Percentiles rank a stretch among this genome's conserved stretches.
Evolutionary conservation across 2,888 invertebrate genomes (phyloP).

Genomic region (Julus scanicus): DNA sequence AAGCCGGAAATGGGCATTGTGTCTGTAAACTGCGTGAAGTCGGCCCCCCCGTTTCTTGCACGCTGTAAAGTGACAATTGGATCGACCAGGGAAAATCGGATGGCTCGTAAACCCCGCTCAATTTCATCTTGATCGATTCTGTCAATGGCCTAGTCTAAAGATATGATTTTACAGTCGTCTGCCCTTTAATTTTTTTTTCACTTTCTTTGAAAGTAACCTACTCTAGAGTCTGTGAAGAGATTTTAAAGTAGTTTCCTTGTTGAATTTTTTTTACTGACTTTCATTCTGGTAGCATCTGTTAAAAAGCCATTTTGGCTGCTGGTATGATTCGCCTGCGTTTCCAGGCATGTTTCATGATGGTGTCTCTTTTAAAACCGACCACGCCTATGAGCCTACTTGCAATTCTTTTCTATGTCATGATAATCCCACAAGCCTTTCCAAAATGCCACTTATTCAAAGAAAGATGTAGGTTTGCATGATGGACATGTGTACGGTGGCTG

Average conservation of each 20-base stretch:
- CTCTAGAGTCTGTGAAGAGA: not conserved
- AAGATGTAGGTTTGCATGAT: not conserved
- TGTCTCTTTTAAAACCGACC: not conserved
- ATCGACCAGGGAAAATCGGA: not conserved
- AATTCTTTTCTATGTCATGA: not conserved
- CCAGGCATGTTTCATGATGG: not conserved
- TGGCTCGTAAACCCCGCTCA: slow-evolving; percentile 29
- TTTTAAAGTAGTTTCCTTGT: slow-evolving; percentile 10
- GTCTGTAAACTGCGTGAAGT: not conserved
- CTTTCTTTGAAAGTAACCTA: too few relatives aligned
- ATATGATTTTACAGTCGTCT: slow-evolving; percentile 3
- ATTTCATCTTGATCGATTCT: slow-evolving; percentile 39
- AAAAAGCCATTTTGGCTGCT: not conserved
- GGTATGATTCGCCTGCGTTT: not conserved
- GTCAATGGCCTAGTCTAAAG: slow-evolving; percentile 12
- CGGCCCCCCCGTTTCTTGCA: not conserved
- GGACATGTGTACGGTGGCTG: too few relatives aligned
- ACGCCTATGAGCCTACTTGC: not conserved
- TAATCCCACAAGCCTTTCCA: not conserved
- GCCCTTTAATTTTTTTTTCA: not conserved
- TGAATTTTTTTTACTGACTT: not conserved
- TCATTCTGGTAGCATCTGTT: too few relatives aligned
- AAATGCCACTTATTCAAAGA: not conserved
- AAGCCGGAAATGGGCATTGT: slow-evolving; percentile 31
- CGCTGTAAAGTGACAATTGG: not conserved